Evolutionary conservation across 2,888 invertebrate species (phyloP).

Genomic region (Torymus auratus): DNA sequence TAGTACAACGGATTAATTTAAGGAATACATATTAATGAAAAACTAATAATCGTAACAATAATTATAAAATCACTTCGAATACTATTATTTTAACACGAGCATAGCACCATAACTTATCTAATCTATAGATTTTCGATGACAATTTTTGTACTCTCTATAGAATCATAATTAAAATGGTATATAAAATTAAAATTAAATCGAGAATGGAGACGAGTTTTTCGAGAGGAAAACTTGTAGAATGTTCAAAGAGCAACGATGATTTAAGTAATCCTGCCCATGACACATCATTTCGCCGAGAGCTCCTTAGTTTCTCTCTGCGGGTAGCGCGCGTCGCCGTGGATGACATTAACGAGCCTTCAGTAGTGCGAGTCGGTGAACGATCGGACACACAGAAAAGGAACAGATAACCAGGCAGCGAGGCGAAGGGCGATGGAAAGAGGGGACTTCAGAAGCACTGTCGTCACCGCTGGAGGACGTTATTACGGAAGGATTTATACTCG

Average conservation of each 20-base stretch:
- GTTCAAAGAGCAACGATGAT: background rate
- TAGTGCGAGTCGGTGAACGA: slow-evolving; percentile 42
- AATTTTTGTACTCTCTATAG: too few species aligned
- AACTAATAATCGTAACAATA: too few species aligned
- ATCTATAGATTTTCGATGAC: too few species aligned
- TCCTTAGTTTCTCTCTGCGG: background rate
- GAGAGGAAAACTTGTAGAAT: too few species aligned
- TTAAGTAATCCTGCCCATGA: slow-evolving; percentile 2
- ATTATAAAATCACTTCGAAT: too few species aligned
- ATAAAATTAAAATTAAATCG: too few species aligned
- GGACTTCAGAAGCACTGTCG: slow-evolving; percentile 10
- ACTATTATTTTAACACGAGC: too few species aligned
- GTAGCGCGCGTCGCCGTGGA: background rate
- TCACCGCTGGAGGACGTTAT: slow-evolving; percentile 35
- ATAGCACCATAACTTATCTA: too few species aligned
- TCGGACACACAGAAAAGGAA: slow-evolving; percentile 3
- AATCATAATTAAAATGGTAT: too few species aligned
- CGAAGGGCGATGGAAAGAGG: background rate
- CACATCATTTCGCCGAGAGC: slow-evolving; percentile 1
- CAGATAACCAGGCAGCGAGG: background rate
- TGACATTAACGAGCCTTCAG: slow-evolving; percentile 38
- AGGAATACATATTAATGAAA: too few species aligned
- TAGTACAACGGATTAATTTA: too few species aligned
- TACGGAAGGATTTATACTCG: slow-evolving; percentile 55
- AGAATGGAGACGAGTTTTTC: too few species aligned